phyloP scores from a whole-genome alignment of 1,140 invertebrate genomes.

The Gerris buenoi region DNA sequence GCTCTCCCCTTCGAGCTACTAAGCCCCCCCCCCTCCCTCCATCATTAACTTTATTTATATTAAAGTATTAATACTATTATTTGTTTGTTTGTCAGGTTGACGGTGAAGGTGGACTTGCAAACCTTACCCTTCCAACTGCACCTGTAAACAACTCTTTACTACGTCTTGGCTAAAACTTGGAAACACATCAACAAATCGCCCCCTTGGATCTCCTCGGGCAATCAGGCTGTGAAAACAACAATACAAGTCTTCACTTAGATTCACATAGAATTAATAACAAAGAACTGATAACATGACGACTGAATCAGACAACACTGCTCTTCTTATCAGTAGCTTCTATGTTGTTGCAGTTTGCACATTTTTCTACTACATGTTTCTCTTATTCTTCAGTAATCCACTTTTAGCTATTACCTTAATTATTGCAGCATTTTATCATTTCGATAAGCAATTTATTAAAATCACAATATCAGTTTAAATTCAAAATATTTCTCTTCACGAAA shows the following conservation, averaged over 20 bases:
- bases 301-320: too few relatives aligned
- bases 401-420: neutral
- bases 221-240: too few relatives aligned
- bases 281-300: too few relatives aligned
- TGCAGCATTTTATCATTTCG: neutral
- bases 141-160: constrained; percentile 1
- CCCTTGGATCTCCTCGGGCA: too few relatives aligned
- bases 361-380: neutral
- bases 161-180: neutral
- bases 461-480: neutral
- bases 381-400: neutral
- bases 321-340: neutral
- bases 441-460: neutral
- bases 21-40: too few relatives aligned
- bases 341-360: neutral
- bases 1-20: too few relatives aligned
- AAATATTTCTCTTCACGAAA: neutral
- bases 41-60: too few relatives aligned
- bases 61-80: neutral
- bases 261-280: too few relatives aligned
- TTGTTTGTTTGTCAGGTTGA: constrained; percentile 11
- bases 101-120: constrained; percentile 11
- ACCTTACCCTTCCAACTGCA: constrained; percentile 12
- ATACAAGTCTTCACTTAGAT: too few relatives aligned
- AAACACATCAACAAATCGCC: too few relatives aligned